phyloP scores from a whole-genome alignment of 2,888 invertebrate species.

The Diogma glabrata region DNA sequence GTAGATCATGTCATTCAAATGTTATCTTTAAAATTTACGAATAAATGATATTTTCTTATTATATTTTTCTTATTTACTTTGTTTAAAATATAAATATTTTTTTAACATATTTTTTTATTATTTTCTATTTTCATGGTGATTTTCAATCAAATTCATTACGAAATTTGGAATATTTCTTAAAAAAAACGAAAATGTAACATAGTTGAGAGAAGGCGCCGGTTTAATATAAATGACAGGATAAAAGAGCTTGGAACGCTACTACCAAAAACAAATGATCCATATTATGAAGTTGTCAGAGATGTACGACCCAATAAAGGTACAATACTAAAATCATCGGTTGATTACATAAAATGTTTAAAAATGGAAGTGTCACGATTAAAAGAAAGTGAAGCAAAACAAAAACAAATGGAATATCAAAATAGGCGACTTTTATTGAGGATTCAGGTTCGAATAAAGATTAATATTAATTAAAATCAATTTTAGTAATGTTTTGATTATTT shows the following conservation, averaged over 20 bases:
- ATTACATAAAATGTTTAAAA: slow-evolving; percentile 82
- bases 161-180: no score
- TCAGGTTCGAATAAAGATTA: no score
- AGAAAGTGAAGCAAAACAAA: slow-evolving; percentile 63
- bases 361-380: slow-evolving; percentile 60
- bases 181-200: no score
- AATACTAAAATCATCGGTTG: slow-evolving; percentile 94
- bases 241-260: slow-evolving; percentile 90
- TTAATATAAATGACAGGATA: slow-evolving; percentile 97
- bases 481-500: slow-evolving; percentile 8
- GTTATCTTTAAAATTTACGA: no score
- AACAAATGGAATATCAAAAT: slow-evolving; percentile 73
- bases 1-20: no score
- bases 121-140: no score
- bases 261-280: slow-evolving; percentile 85
- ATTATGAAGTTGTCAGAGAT: slow-evolving; percentile 80
- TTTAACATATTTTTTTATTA: no score
- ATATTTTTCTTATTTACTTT: no score
- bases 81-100: no score
- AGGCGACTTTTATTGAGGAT: slow-evolving; percentile 69
- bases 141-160: no score
- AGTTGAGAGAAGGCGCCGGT: slow-evolving; percentile 90
- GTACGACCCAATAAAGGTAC: slow-evolving; percentile 90
- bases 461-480: slow-evolving; percentile 7
- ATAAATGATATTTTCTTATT: no score